A percentile compares a stretch with the other conserved stretches of the same genome.
Evolutionary conservation across 2,888 invertebrate genomes (phyloP).

Genomic region (Chrysolina americana): DNA sequence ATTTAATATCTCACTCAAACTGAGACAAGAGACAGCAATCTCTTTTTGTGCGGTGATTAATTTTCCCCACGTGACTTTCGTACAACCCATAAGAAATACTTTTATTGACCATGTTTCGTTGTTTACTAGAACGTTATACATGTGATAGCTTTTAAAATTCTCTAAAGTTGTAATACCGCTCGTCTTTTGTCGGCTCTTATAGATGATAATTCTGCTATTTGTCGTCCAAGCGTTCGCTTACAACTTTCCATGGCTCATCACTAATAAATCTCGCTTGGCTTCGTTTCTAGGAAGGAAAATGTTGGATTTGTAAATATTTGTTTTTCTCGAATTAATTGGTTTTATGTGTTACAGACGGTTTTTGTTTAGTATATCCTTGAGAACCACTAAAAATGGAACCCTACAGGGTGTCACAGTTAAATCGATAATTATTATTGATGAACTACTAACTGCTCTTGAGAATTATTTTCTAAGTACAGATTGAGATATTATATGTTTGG

Average conservation of each 20-base stretch:
- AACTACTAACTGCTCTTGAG: background rate
- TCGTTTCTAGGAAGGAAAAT: conserved; percentile 37
- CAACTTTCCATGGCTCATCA: conserved; percentile 56
- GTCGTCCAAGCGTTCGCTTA: conserved; percentile 57
- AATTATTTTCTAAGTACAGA: too few relatives aligned
- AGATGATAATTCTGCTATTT: conserved; percentile 60
- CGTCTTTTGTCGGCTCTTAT: conserved; percentile 59
- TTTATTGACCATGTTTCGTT: conserved; percentile 50
- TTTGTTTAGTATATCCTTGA: conserved; percentile 13
- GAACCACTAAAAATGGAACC: background rate
- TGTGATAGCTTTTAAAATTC: conserved; percentile 51
- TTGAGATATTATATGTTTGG: too few relatives aligned
- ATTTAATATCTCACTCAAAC: conserved; percentile 12
- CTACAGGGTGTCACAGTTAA: background rate
- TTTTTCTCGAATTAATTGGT: conserved; percentile 26
- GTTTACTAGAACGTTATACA: conserved; percentile 48
- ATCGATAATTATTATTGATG: background rate
- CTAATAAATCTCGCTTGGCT: conserved; percentile 54
- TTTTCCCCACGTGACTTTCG: conserved; percentile 25
- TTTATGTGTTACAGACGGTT: conserved; percentile 14
- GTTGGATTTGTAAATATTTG: conserved; percentile 43
- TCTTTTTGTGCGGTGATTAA: conserved; percentile 23
- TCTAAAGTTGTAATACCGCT: conserved; percentile 52
- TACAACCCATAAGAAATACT: conserved; percentile 45
- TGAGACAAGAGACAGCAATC: conserved; percentile 13